These are phyloP conservation scores for Tipula lateralis DNA, from an alignment of 2,888 invertebrate species.

Conservation along the genomic window DNA sequence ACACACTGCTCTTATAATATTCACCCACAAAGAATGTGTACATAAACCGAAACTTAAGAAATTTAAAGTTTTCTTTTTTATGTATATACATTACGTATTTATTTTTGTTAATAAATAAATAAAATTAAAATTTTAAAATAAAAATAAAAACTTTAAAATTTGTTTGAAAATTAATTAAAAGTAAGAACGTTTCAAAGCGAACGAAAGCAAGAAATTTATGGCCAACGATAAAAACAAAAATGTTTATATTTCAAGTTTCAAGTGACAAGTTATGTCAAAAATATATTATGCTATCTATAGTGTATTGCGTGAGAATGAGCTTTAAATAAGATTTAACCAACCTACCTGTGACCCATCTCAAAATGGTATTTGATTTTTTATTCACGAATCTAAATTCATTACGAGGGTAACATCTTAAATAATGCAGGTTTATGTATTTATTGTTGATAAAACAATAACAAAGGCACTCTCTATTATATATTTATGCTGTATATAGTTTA, in stretches of 20 bases:
- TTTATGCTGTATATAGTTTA: not conserved
- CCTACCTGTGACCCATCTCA: not conserved
- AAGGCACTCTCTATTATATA: not conserved
- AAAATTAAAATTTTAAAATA: slow-evolving; percentile 19
- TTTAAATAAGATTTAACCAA: not conserved
- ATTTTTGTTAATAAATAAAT: not conserved
- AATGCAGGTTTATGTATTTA: not conserved
- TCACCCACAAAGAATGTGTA: not conserved
- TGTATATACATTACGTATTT: not conserved
- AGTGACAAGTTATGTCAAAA: not conserved
- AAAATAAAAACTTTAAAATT: not conserved
- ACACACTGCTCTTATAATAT: not conserved
- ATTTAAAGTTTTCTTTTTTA: not conserved
- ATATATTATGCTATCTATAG: not conserved
- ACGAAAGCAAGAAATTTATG: not conserved
- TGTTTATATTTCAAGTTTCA: not conserved
- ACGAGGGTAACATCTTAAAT: not conserved
- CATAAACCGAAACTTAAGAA: slow-evolving; percentile 19
- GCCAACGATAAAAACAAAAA: not conserved
- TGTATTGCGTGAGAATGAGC: not conserved
- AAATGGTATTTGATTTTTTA: no score
- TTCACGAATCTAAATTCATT: not conserved
- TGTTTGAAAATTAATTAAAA: not conserved
- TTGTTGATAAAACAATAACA: not conserved
- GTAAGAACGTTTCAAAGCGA: not conserved